Evolutionary conservation across 2,797 vertebrate species (phyloP).

Genomic region (Erithacus rubecula): DNA sequence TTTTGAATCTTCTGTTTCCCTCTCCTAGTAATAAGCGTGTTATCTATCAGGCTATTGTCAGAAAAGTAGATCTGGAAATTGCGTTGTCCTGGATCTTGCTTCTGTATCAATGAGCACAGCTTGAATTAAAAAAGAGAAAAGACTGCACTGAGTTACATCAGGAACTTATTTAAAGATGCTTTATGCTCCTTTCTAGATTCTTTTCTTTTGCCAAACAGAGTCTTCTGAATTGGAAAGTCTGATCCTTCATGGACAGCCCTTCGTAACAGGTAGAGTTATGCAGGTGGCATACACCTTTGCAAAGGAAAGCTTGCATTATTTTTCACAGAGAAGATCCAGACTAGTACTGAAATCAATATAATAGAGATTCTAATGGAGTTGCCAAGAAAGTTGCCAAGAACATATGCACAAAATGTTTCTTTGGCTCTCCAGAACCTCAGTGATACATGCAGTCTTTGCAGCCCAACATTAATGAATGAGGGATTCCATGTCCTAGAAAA

Average conservation of each 20-base stretch:
- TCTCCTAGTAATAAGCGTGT: accelerated
- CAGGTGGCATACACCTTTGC: accelerated
- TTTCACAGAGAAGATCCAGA: neutral
- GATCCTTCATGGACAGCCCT: neutral
- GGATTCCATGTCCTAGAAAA: neutral
- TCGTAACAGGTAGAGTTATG: neutral
- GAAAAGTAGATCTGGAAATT: neutral
- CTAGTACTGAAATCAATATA: neutral
- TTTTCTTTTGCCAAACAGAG: neutral
- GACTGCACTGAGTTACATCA: neutral
- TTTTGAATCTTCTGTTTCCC: neutral
- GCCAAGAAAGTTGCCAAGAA: neutral
- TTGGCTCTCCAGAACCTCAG: neutral
- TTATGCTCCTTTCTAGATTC: neutral
- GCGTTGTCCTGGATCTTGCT: neutral
- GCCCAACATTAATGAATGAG: neutral
- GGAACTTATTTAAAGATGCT: neutral
- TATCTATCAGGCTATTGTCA: neutral
- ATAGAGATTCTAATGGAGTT: neutral
- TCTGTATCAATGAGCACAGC: neutral
- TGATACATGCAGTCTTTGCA: neutral
- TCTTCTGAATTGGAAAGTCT: neutral
- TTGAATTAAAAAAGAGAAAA: neutral
- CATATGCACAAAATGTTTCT: neutral
- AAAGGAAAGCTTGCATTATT: neutral